A percentile compares a stretch with the other conserved stretches of the same genome.
Evolutionary conservation across 2,797 vertebrate species (phyloP).

Genomic region (Bovichtus diacanthus): DNA sequence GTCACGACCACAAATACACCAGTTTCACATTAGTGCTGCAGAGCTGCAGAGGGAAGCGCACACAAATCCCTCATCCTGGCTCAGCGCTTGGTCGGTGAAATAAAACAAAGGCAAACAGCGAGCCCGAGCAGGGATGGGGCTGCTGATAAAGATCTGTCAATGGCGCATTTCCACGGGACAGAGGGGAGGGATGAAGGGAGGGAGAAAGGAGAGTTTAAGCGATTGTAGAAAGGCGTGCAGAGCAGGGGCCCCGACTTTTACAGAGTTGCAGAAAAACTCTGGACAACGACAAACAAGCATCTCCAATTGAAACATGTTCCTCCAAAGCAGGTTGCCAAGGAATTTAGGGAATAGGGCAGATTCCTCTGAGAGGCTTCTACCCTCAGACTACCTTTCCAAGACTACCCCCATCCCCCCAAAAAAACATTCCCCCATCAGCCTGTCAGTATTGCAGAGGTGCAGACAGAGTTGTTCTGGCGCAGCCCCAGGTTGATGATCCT

Average conservation of each 20-base stretch:
- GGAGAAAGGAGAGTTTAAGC: conserved; percentile 25
- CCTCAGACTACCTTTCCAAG: conserved; percentile 60
- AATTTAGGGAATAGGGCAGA: conserved; percentile 75
- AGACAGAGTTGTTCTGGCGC: conserved; percentile 73
- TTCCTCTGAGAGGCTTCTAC: conserved; percentile 61
- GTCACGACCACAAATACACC: conserved; percentile 67
- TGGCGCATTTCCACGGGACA: conserved; percentile 69
- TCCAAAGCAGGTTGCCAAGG: conserved; percentile 52
- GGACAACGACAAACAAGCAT: conserved; percentile 42
- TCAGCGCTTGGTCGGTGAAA: conserved; percentile 70
- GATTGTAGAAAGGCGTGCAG: conserved; percentile 33
- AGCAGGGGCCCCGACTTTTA: conserved; percentile 34
- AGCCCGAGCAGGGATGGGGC: conserved; percentile 69
- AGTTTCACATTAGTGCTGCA: conserved; percentile 69
- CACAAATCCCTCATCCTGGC: conserved; percentile 73
- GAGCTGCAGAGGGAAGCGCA: conserved; percentile 57
- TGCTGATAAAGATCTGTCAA: conserved; percentile 80
- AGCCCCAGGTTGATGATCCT: conserved; percentile 64
- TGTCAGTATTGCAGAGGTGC: conserved; percentile 63
- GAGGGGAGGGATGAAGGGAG: conserved; percentile 25
- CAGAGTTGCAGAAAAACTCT: conserved; percentile 30
- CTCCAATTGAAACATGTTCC: conserved; percentile 39
- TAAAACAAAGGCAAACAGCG: conserved; percentile 73
- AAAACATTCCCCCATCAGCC: conserved; percentile 61
- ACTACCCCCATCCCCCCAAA: conserved; percentile 20